Base-by-base conservation (phyloP, 2,888 invertebrate genomes). In the Mythimna albipuncta region DNA sequence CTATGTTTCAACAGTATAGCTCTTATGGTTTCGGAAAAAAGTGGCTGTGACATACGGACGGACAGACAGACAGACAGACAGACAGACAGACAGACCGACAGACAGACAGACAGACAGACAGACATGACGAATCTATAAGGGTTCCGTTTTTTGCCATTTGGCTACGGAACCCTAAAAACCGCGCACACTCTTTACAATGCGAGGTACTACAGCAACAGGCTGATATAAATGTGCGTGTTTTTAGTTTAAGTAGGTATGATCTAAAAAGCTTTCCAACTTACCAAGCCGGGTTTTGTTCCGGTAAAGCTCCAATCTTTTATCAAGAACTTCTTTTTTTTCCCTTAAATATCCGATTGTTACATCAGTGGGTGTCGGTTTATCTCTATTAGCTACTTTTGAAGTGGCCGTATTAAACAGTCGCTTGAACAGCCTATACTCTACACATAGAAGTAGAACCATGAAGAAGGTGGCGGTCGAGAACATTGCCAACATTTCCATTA, bases 371-470 rank as follows among this genome's bases (percentile, higher is more conserved):
- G 54, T 52, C 1, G 73, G 73, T n/a, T 58, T 73, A 38, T 87
- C 80, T 4, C 81, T 67, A 9, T 75, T 73, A 0, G 77, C 73
- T 5, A 83, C 58, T 19, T 84, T 83, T 66, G 82, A 83, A 5
- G 88, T 67, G 0, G 87, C 5, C 4, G 59, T 77, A 54, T 70
- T 75, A 80, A 88, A 92, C 0, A 90, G 0, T n/a, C 88, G 83
- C 38, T 89, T 88, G 2, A 93, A 75, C 13, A 91, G 66, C 67
- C 85, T 90, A 78, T 95, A 94, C 76, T 95, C 94, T 84, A 94
- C 89, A 0, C 93, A 76, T 1, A 94, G 69, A 0, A 95, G 86
- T 4, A 94, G 16, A 0, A 64, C 47, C 69, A 85, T 86, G 70
- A 92, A 93, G 2, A 93, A 62, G 0, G 83, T 44, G 0, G 92